phyloP scores from a whole-genome alignment of 2,888 invertebrate species.

The Invenusta paracnida region DNA sequence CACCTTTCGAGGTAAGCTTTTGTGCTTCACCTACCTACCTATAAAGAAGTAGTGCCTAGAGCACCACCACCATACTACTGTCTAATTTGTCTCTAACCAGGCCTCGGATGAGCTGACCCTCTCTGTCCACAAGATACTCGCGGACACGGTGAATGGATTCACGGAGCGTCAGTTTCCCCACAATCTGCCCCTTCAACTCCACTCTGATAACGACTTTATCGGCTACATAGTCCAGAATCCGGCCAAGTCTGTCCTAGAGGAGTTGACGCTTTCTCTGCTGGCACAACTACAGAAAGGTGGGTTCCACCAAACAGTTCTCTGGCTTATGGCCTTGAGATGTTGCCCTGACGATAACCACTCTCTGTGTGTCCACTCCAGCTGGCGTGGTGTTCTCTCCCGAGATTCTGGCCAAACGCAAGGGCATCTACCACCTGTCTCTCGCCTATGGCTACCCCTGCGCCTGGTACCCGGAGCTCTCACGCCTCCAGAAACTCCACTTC shows the following conservation, averaged over 20 bases:
- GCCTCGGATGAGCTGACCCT: not conserved
- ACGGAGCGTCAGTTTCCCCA: not conserved
- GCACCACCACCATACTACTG: too few relatives aligned
- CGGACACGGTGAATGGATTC: not conserved
- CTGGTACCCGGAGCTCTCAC: not conserved
- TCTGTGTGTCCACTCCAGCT: not conserved
- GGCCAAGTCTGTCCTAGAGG: not conserved
- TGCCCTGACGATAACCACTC: too few relatives aligned
- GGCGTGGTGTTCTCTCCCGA: not conserved
- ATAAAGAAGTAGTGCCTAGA: too few relatives aligned
- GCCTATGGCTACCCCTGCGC: conserved; percentile 16
- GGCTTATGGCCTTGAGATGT: too few relatives aligned
- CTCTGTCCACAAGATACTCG: not conserved
- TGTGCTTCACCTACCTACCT: too few relatives aligned
- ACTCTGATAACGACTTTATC: not conserved
- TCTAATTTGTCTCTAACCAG: too few relatives aligned
- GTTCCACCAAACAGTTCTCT: not conserved
- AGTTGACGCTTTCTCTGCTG: not conserved
- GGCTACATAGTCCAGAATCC: not conserved
- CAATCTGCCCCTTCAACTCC: not conserved
- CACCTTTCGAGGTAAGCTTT: conserved; percentile 34
- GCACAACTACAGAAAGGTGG: not conserved
- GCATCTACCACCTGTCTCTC: conserved; percentile 32
- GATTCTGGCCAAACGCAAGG: conserved; percentile 1
- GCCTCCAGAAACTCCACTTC: not conserved